These are phyloP conservation scores for Prunella strophiata DNA, from an alignment of 2,797 vertebrate genomes.

Conservation along the genomic window DNA sequence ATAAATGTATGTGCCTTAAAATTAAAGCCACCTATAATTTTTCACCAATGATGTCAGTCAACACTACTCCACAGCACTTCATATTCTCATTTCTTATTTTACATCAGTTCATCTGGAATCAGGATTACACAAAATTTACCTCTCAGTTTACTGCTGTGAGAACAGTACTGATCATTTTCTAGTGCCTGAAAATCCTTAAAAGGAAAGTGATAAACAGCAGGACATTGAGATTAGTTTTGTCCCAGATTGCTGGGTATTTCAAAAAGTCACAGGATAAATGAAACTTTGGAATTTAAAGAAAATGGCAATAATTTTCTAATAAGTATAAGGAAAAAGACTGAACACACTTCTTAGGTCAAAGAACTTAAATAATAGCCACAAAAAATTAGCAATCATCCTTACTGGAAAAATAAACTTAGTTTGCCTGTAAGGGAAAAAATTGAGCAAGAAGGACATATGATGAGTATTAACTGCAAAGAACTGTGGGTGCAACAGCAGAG, in stretches of 20 bases:
- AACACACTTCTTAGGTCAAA: neutral
- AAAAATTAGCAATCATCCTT: neutral
- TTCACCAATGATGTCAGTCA: neutral
- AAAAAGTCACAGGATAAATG: neutral
- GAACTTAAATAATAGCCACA: neutral
- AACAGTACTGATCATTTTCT: neutral
- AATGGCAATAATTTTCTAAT: neutral
- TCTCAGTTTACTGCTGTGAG: neutral
- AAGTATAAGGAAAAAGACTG: neutral
- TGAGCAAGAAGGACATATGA: neutral
- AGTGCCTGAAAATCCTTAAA: neutral
- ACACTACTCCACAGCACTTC: neutral
- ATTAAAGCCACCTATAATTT: neutral
- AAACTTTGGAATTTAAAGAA: neutral
- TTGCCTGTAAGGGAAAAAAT: neutral
- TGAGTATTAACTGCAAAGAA: neutral
- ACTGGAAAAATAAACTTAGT: neutral
- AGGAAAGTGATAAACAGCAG: neutral
- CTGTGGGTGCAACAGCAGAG: neutral
- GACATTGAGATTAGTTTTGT: neutral
- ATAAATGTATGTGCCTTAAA: neutral
- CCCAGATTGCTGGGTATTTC: neutral
- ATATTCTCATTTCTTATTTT: neutral
- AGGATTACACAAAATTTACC: neutral
- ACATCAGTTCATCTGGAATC: neutral